Evolutionary conservation across 1,140 invertebrate genomes (phyloP).

Genomic region (Cyphomyrmex costatus): DNA sequence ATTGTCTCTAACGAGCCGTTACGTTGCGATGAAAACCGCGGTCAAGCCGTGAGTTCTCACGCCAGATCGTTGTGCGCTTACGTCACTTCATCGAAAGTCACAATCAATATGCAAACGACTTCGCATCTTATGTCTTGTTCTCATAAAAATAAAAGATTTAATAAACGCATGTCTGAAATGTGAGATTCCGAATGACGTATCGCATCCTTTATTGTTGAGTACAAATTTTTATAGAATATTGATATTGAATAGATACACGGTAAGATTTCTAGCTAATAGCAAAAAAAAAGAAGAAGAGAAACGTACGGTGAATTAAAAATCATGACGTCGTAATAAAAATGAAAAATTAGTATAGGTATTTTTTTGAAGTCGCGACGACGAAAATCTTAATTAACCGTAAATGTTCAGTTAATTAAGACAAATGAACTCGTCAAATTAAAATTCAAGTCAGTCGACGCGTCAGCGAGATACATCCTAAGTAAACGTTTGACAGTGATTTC

Average conservation of each 20-base stretch:
- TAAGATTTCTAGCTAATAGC: background rate
- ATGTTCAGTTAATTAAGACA: background rate
- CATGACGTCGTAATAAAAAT: background rate
- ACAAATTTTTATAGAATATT: background rate
- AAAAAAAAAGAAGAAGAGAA: background rate
- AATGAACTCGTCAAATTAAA: background rate
- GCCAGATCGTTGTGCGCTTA: conserved; percentile 51
- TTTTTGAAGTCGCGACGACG: background rate
- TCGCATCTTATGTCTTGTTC: conserved; percentile 11
- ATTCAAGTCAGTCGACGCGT: conserved; percentile 5
- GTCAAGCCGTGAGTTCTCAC: conserved; percentile 70
- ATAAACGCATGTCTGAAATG: conserved; percentile 14
- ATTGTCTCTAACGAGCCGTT: conserved; percentile 65
- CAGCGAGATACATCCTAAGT: background rate
- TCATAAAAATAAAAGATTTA: conserved; percentile 39
- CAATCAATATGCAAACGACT: conserved; percentile 58
- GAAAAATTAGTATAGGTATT: background rate
- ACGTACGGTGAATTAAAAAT: background rate
- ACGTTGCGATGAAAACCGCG: conserved; percentile 58
- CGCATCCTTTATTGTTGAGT: background rate
- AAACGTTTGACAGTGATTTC: conserved; percentile 39
- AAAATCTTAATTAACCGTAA: background rate
- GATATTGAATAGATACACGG: background rate
- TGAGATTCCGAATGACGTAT: conserved; percentile 20
- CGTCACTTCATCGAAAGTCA: conserved; percentile 56